Base-by-base conservation (phyloP, 2,797 vertebrate genomes). In the Otolemur crassicaudatus region DNA sequence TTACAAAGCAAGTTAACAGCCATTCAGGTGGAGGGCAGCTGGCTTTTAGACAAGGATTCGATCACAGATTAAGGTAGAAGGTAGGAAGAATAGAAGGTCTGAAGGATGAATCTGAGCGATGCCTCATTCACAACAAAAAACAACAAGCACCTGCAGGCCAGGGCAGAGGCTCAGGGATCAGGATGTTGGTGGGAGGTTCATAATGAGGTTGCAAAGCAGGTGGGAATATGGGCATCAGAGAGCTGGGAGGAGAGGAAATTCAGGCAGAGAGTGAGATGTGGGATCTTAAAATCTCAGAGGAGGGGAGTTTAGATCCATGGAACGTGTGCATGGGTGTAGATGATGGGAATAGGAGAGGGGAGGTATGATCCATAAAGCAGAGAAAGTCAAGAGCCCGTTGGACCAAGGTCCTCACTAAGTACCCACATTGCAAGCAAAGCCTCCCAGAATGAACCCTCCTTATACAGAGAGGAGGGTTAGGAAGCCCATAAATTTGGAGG, bases 101-200 rank as follows among this genome's bases (percentile, higher is more conserved):
- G 31, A 90, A 90, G 40, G 2, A 84, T 53, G 34, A 58, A 79
- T 60, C 49, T 49, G 14, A 75, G 53, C 29, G 25, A 53, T 79
- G 77, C 49, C 31, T 84, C 49, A 11, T 43, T 46, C 31, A 40
- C 13, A 46, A 31, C 49, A 83, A 93, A 73, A n/a, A 19, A 56
- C 5, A 58, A 40, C 23, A 16, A 67, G n/a, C 17, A 20, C 5
- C 16, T 7, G 25, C 40, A 65, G 77, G 10, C 13, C 19, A 10
- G 65, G 67, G 31, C 29, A 23, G n/a, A 27, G n/a, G 37, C 11
- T 27, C 37, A 22, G 25, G 34, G 12, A 13, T 82, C 31, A 23
- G 34, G 16, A 46, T 0, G 1, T 3, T 2, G 12, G 9, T 0
- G 12, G 20, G 29, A 85, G n/a, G 20, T 29, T 16, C 7, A 0